A percentile compares a stretch with the other conserved stretches of the same genome.
These are phyloP conservation scores for Notolepis coatsorum DNA, from an alignment of 2,797 vertebrate genomes.

Conservation along the genomic window DNA sequence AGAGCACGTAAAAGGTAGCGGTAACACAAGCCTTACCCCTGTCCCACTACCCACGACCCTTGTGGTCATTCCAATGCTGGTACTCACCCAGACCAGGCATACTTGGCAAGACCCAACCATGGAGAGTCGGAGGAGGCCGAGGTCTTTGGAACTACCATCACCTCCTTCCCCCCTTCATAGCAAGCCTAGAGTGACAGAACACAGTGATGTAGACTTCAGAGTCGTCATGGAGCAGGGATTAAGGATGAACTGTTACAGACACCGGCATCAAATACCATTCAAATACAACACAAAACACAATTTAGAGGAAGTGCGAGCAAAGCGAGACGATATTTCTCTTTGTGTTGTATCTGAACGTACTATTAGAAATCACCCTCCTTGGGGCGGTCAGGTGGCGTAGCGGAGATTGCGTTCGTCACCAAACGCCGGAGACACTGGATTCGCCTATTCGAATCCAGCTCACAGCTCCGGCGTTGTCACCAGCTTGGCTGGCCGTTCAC, in stretches of 20 bases:
- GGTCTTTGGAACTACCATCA: slow-evolving; percentile 97
- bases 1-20: slow-evolving; percentile 14
- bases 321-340: too few relatives aligned
- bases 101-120: slow-evolving; percentile 97
- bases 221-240: background rate
- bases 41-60: background rate
- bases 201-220: background rate
- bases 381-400: too few relatives aligned
- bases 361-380: too few relatives aligned
- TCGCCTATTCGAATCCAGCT: too few relatives aligned
- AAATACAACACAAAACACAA: too few relatives aligned
- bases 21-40: slow-evolving; percentile 33
- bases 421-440: too few relatives aligned
- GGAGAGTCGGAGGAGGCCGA: slow-evolving; percentile 98
- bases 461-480: too few relatives aligned
- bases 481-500: too few relatives aligned
- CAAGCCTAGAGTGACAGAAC: slow-evolving; percentile 84
- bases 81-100: slow-evolving; percentile 99
- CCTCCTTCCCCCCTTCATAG: slow-evolving; percentile 97
- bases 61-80: slow-evolving; percentile 1
- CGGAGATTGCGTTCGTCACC: too few relatives aligned
- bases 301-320: too few relatives aligned
- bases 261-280: too few relatives aligned
- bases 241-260: background rate
- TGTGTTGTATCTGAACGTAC: too few relatives aligned